Evolutionary conservation across 2,113 vertebrate species (phyloP).

Genomic region (Halcyon malimbica): DNA sequence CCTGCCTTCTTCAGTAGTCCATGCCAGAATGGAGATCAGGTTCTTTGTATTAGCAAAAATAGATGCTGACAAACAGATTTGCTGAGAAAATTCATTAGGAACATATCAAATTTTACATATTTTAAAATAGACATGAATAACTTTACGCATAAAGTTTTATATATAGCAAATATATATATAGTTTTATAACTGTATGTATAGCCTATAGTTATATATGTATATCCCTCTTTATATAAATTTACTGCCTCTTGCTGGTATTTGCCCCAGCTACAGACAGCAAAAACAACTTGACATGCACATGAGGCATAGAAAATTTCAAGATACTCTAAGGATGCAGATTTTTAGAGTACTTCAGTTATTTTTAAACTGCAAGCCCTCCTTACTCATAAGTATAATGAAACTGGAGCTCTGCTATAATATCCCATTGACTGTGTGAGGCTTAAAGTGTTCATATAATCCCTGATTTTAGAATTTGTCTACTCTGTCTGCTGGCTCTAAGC

Average conservation of each 20-base stretch:
- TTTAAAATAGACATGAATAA: not conserved
- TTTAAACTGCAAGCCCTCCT: not conserved
- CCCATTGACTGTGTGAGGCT: not conserved
- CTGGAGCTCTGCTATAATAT: not conserved
- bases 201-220: not conserved
- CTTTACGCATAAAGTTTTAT: not conserved
- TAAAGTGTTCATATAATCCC: conserved; percentile 12
- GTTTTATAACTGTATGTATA: not conserved
- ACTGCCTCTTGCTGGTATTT: not conserved
- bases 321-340: not conserved
- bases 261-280: not conserved
- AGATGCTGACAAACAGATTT: not conserved
- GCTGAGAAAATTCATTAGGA: not conserved
- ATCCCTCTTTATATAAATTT: not conserved
- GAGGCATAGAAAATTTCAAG: not conserved
- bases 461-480: conserved; percentile 12
- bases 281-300: not conserved
- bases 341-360: not conserved
- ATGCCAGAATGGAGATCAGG: accelerated
- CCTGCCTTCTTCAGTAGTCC: not conserved
- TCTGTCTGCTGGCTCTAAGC: not conserved
- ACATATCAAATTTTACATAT: not conserved
- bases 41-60: not conserved
- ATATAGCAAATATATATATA: not conserved
- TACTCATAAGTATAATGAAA: not conserved